These are phyloP conservation scores for Urophycis tenuis DNA, from an alignment of 2,797 vertebrate species.

Conservation along the genomic window DNA sequence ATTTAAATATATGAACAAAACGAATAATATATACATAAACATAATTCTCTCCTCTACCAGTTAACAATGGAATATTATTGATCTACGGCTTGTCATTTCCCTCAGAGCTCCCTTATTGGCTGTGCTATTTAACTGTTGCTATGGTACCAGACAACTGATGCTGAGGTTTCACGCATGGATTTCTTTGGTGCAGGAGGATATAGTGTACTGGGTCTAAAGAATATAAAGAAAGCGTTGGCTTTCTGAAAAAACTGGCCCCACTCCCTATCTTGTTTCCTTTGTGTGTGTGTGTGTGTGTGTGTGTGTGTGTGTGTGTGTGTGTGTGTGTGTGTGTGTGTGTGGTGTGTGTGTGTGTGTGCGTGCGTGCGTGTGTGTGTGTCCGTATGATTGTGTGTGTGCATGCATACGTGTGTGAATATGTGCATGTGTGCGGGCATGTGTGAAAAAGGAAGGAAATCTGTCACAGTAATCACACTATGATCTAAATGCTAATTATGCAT, in stretches of 20 bases:
- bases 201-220: conserved; percentile 30
- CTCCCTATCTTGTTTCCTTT: background rate
- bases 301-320: background rate
- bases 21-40: background rate
- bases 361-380: background rate
- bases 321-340: background rate
- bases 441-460: background rate
- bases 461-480: background rate
- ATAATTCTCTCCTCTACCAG: conserved; percentile 3
- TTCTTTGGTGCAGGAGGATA: conserved; percentile 46
- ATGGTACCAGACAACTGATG: conserved; percentile 70
- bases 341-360: background rate
- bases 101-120: conserved; percentile 57
- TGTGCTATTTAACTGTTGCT: conserved; percentile 63
- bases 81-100: conserved; percentile 35
- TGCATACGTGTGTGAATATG: background rate
- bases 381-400: background rate
- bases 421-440: background rate
- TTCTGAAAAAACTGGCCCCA: background rate
- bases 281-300: background rate
- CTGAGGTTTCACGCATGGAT: conserved; percentile 47
- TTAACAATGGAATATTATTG: conserved; percentile 33
- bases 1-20: no score
- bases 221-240: conserved; percentile 1
- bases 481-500: background rate